phyloP scores from a whole-genome alignment of 2,888 invertebrate genomes.

The Zootermopsis nevadensis region DNA sequence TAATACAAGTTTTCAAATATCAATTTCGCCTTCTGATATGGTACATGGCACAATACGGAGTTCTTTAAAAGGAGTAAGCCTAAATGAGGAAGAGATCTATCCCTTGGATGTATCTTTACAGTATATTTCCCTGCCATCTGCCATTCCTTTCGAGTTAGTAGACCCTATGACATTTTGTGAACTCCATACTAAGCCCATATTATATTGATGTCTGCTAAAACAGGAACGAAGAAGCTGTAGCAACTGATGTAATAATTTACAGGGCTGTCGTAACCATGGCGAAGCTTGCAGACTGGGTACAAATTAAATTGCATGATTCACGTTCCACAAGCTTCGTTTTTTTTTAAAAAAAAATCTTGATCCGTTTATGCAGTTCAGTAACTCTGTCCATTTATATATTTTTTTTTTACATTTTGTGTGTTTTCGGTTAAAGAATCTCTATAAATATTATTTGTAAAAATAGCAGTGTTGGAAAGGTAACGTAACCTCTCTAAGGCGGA shows the following conservation, averaged over 20 bases:
- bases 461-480: neutral
- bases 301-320: conserved; percentile 15
- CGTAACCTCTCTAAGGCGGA: neutral
- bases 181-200: neutral
- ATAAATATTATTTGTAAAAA: neutral
- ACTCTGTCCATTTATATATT: neutral
- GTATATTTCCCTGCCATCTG: too few relatives aligned
- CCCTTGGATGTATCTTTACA: too few relatives aligned
- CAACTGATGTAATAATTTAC: neutral
- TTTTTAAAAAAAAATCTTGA: too few relatives aligned
- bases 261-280: neutral
- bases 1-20: too few relatives aligned
- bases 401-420: neutral
- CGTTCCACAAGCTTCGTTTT: neutral
- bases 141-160: too few relatives aligned
- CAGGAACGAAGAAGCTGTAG: neutral
- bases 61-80: too few relatives aligned
- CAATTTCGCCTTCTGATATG: too few relatives aligned
- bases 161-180: too few relatives aligned
- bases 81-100: too few relatives aligned
- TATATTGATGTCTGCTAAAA: neutral
- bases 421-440: neutral
- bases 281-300: neutral
- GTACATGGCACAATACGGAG: too few relatives aligned
- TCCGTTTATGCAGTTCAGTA: conserved; percentile 7